Evolutionary conservation across 2,797 vertebrate genomes (phyloP).

Genomic region (Alauda arvensis): DNA sequence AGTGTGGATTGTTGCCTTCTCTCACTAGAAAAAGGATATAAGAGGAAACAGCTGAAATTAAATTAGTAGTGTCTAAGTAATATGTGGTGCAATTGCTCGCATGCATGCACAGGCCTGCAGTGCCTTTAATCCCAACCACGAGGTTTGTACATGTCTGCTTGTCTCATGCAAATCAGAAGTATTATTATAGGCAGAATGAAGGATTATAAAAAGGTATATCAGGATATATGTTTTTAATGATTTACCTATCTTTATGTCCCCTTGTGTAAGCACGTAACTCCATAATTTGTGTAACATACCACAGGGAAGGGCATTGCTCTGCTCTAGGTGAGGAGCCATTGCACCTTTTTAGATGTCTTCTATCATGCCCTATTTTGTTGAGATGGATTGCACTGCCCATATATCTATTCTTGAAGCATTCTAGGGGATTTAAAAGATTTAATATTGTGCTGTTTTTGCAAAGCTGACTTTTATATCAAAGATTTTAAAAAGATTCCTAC

Average conservation of each 20-base stretch:
- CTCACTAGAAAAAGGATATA: not conserved
- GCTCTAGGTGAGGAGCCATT: not conserved
- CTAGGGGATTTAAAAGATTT: not conserved
- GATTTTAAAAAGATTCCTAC: accelerated
- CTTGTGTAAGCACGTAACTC: not conserved
- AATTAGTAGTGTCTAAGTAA: not conserved
- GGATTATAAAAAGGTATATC: not conserved
- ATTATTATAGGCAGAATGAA: not conserved
- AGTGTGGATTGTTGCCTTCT: not conserved
- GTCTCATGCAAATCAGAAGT: not conserved
- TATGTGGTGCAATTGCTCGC: not conserved
- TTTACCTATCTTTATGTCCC: not conserved
- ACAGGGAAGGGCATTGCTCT: not conserved
- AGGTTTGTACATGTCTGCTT: not conserved
- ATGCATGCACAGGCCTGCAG: not conserved
- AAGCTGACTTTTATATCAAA: not conserved
- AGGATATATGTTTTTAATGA: not conserved
- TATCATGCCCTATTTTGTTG: accelerated
- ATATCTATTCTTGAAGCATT: not conserved
- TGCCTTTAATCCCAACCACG: accelerated
- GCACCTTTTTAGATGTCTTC: not conserved
- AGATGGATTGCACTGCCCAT: not conserved
- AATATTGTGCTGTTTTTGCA: not conserved
- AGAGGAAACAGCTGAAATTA: not conserved
- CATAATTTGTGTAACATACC: not conserved